phyloP scores from a whole-genome alignment of 2,797 vertebrate genomes.

The Setipinna tenuifilis region DNA sequence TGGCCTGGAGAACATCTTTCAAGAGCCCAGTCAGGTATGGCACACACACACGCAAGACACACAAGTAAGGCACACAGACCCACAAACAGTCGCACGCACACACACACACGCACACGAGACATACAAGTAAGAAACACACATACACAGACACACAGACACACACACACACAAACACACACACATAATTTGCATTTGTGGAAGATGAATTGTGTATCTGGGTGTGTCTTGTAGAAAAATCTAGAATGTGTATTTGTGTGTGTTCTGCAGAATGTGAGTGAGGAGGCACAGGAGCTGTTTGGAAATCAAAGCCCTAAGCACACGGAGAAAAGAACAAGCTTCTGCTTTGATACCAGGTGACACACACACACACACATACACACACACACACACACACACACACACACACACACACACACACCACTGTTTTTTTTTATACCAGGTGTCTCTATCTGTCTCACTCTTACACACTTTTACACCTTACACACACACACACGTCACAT shows the following conservation, averaged over 20 bases:
- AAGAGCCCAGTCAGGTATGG: constrained; percentile 81
- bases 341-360: constrained; percentile 92
- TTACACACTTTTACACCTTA: constrained; percentile 3
- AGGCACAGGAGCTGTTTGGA: constrained; percentile 74
- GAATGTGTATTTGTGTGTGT: constrained; percentile 26
- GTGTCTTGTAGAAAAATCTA: constrained; percentile 51
- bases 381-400: background rate
- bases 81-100: background rate
- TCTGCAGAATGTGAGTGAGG: constrained; percentile 71
- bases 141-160: no score
- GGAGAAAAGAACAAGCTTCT: constrained; percentile 86
- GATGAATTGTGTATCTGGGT: constrained; percentile 51
- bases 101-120: background rate
- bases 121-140: constrained; percentile 21
- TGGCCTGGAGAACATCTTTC: constrained; percentile 83
- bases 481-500: background rate
- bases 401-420: background rate
- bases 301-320: constrained; percentile 70
- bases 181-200: constrained; percentile 66
- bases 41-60: background rate
- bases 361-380: constrained; percentile 22
- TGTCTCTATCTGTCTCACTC: background rate
- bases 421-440: no score
- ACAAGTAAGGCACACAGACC: background rate
- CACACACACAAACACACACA: no score